Percentiles rank a stretch among this genome's conserved stretches.
These are phyloP conservation scores for Diuraphis noxia DNA, from an alignment of 1,140 invertebrate species.

Conservation along the genomic window DNA sequence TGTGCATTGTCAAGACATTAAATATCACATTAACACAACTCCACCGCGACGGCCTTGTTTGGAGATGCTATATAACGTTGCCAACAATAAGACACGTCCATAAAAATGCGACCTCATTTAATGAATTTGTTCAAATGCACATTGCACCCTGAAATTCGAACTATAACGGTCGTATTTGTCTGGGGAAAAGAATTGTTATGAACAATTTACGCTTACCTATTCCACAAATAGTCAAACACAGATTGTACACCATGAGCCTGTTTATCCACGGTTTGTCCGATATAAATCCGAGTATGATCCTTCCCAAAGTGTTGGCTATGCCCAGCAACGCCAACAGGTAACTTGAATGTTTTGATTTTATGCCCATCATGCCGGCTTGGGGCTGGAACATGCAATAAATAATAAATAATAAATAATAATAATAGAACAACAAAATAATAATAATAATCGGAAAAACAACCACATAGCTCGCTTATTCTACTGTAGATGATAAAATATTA, in stretches of 20 bases:
- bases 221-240: conserved; percentile 81
- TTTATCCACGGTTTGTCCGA: conserved; percentile 88
- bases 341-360: conserved; percentile 66
- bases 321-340: conserved; percentile 79
- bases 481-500: neutral
- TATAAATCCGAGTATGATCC: conserved; percentile 81
- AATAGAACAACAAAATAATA: neutral
- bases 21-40: neutral
- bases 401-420: no score
- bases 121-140: neutral
- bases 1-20: neutral
- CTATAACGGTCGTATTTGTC: neutral
- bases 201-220: conserved; percentile 66
- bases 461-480: no score
- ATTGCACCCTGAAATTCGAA: neutral
- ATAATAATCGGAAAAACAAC: neutral
- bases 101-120: neutral
- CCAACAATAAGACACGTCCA: neutral
- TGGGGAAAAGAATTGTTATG: neutral
- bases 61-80: neutral
- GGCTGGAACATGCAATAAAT: conserved; percentile 62
- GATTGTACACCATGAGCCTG: conserved; percentile 84
- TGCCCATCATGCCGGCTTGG: conserved; percentile 66
- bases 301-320: conserved; percentile 84
- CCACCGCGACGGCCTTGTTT: neutral